A percentile compares a stretch with the other conserved stretches of the same genome.
These are phyloP conservation scores for Catalaphyllia jardinei DNA, from an alignment of 64 coral and sea anemone genomes.

Conservation along the genomic window DNA sequence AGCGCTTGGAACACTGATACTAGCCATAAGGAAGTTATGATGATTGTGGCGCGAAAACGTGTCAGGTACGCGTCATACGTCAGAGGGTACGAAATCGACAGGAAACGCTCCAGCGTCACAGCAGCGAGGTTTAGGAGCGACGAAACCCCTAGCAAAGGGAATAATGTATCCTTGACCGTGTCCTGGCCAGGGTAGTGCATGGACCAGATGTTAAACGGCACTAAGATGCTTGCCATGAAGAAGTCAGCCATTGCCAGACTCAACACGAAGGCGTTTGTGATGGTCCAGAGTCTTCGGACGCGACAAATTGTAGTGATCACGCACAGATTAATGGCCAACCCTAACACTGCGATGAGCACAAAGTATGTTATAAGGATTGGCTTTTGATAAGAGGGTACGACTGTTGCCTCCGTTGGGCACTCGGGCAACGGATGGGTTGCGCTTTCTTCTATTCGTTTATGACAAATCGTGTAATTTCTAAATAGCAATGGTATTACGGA, in stretches of 20 bases:
- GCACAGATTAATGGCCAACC: constrained; percentile 48
- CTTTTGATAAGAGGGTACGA: not conserved
- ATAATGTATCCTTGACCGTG: constrained; percentile 39
- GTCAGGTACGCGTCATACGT: constrained; percentile 61
- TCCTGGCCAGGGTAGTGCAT: not conserved
- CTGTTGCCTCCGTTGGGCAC: not conserved
- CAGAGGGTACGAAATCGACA: constrained; percentile 67
- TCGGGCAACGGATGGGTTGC: not conserved
- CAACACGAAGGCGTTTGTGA: constrained; percentile 80
- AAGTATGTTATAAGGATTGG: constrained; percentile 54
- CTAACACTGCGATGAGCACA: constrained; percentile 42
- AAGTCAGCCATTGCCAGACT: constrained; percentile 76
- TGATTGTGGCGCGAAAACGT: constrained; percentile 8
- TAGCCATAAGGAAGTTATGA: constrained; percentile 61
- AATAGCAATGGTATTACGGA: not conserved
- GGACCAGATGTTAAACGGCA: constrained; percentile 64
- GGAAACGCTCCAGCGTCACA: constrained; percentile 83
- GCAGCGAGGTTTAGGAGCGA: constrained; percentile 83
- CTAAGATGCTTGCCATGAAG: constrained; percentile 47
- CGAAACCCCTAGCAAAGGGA: constrained; percentile 68
- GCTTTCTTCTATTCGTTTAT: too few species aligned
- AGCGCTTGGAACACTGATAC: constrained; percentile 52
- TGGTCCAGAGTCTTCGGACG: constrained; percentile 56
- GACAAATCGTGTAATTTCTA: not conserved
- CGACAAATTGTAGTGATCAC: constrained; percentile 64